These are phyloP conservation scores for Pogoniulus pusillus DNA, from an alignment of 2,797 vertebrate genomes.

Conservation along the genomic window DNA sequence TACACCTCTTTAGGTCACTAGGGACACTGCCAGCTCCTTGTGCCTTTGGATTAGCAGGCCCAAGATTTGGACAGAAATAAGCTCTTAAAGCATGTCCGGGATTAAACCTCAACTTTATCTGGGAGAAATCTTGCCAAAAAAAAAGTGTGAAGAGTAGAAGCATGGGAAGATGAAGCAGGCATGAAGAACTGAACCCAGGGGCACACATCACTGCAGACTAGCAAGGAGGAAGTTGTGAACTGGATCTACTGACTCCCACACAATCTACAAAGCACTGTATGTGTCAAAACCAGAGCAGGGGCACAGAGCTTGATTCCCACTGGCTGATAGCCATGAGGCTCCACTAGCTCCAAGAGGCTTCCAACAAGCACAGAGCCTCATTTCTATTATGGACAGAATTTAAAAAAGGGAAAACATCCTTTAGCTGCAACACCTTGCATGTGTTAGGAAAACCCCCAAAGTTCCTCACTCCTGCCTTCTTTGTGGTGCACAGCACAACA, in stretches of 20 bases:
- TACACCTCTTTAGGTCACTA: background rate
- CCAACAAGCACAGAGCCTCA: background rate
- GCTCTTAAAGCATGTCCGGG: background rate
- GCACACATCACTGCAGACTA: background rate
- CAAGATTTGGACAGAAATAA: background rate
- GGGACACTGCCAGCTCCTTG: background rate
- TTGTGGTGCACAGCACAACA: background rate
- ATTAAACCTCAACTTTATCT: background rate
- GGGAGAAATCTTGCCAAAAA: background rate
- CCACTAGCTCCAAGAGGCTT: background rate
- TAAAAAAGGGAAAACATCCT: background rate
- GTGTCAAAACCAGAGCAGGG: background rate
- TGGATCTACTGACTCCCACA: background rate
- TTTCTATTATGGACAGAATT: background rate
- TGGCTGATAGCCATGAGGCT: background rate
- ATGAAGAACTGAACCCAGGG: background rate
- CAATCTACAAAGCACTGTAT: background rate
- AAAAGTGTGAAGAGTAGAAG: background rate
- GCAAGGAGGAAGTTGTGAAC: background rate
- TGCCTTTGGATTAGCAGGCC: background rate
- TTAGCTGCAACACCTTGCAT: background rate
- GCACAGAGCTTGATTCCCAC: background rate
- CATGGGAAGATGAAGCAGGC: background rate
- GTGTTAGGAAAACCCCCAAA: background rate
- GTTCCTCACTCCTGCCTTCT: background rate